Conservation (phyloP, 64 coral and sea anemone species). For the Pocillopora verrucosa region DNA sequence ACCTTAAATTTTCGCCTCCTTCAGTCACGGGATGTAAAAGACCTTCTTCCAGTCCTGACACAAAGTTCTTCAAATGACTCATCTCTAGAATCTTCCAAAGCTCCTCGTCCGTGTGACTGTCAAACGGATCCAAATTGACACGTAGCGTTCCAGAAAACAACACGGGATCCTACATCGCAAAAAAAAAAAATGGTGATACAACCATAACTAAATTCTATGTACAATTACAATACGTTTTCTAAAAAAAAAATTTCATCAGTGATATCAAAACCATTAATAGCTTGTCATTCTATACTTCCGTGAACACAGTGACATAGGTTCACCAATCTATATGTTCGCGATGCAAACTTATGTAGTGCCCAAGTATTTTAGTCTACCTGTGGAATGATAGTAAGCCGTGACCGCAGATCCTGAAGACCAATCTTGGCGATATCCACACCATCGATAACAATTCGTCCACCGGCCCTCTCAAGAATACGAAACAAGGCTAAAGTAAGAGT, state of each 20-base stretch:
- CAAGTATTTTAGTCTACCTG: slow-evolving; percentile 12
- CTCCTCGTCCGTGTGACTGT: slow-evolving; percentile 59
- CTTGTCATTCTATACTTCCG: no score
- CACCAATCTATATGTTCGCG: not conserved
- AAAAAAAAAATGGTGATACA: no score
- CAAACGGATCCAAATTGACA: slow-evolving; percentile 71
- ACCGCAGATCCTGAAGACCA: slow-evolving; percentile 58
- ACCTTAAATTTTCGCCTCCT: slow-evolving; percentile 50
- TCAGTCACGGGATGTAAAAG: slow-evolving; percentile 33
- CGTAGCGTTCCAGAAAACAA: slow-evolving; percentile 72
- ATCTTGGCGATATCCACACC: slow-evolving; percentile 39
- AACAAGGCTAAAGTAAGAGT: slow-evolving; percentile 48
- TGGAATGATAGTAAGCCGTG: slow-evolving; percentile 63
- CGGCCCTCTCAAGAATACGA: slow-evolving; percentile 54
- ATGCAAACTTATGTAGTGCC: not conserved
- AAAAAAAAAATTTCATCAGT: no score
- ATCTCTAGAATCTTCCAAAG: slow-evolving; percentile 53
- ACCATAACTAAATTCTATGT: no score
- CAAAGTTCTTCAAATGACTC: slow-evolving; percentile 49
- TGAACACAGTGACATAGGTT: no score
- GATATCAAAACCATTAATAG: no score
- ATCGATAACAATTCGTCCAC: slow-evolving; percentile 43
- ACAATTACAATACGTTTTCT: no score
- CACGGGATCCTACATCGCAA: slow-evolving; percentile 45
- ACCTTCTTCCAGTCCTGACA: slow-evolving; percentile 29